Evolutionary conservation across 2,888 invertebrate genomes (phyloP).

Genomic region (Sabatieria punctata): DNA sequence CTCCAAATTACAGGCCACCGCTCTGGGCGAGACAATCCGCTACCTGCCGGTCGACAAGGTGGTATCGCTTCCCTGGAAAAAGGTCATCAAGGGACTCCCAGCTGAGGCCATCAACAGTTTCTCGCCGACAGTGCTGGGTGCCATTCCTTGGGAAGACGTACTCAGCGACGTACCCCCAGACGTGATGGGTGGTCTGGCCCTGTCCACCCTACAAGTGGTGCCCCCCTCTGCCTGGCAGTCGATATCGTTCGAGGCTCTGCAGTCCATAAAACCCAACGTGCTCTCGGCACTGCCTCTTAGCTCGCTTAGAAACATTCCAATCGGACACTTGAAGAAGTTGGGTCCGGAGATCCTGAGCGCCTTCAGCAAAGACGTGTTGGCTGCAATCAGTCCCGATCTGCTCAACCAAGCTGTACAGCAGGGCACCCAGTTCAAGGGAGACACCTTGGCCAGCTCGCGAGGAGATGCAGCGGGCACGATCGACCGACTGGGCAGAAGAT

Average conservation of each 20-base stretch:
- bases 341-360: not conserved
- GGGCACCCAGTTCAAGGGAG: not conserved
- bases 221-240: not conserved
- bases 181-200: slow-evolving; percentile 1
- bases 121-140: not conserved
- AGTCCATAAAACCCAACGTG: not conserved
- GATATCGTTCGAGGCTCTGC: not conserved
- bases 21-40: not conserved
- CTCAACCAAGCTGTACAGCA: not conserved
- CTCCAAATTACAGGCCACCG: not conserved
- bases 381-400: not conserved
- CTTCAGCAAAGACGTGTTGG: not conserved
- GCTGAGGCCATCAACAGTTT: slow-evolving; percentile 1
- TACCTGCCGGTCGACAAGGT: slow-evolving; percentile 1
- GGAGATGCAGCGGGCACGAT: not conserved
- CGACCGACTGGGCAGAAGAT: not conserved
- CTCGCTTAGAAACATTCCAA: not conserved
- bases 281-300: not conserved
- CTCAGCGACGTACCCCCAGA: not conserved
- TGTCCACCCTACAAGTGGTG: not conserved
- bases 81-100: not conserved
- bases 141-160: not conserved
- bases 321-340: not conserved
- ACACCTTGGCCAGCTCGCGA: not conserved
- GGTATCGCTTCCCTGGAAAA: not conserved